A percentile compares a stretch with the other conserved stretches of the same genome.
Evolutionary conservation across 2,888 invertebrate species (phyloP).

Genomic region (Asteroscopus sphinx): DNA sequence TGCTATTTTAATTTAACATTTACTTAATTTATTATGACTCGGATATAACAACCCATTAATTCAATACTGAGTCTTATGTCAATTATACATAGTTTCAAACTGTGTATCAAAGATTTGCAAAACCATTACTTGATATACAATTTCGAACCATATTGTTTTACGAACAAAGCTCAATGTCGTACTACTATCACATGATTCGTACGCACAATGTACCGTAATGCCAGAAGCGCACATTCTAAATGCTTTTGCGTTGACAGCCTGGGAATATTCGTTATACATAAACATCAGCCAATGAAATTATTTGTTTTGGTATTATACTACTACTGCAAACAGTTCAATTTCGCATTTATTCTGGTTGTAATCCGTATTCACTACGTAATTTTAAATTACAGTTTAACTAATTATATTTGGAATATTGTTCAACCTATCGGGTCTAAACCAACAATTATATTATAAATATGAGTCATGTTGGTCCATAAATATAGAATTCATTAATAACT

Average conservation of each 20-base stretch:
- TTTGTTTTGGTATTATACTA: too few species aligned
- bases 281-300: not conserved
- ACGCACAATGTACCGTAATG: conserved; percentile 47
- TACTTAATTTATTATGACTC: too few species aligned
- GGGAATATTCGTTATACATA: conserved; percentile 30
- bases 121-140: not conserved
- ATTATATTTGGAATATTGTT: too few species aligned
- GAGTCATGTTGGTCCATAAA: too few species aligned
- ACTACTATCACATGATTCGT: conserved; percentile 19
- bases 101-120: not conserved
- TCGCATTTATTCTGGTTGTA: too few species aligned
- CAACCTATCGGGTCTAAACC: too few species aligned
- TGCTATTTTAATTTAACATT: too few species aligned
- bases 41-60: not conserved
- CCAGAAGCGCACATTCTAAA: conserved; percentile 35
- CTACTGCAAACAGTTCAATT: too few species aligned
- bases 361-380: too few species aligned
- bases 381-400: too few species aligned
- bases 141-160: conserved; percentile 4
- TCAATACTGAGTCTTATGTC: conserved; percentile 4
- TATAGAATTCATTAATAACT: too few species aligned
- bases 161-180: conserved; percentile 17
- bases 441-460: too few species aligned
- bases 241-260: conserved; percentile 36
- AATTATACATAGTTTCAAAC: conserved; percentile 8